Evolutionary conservation across 2,888 invertebrate genomes (phyloP), one percentile per base, ranked within the genome.

Genomic region (Barypeithes pellucidus): DNA sequence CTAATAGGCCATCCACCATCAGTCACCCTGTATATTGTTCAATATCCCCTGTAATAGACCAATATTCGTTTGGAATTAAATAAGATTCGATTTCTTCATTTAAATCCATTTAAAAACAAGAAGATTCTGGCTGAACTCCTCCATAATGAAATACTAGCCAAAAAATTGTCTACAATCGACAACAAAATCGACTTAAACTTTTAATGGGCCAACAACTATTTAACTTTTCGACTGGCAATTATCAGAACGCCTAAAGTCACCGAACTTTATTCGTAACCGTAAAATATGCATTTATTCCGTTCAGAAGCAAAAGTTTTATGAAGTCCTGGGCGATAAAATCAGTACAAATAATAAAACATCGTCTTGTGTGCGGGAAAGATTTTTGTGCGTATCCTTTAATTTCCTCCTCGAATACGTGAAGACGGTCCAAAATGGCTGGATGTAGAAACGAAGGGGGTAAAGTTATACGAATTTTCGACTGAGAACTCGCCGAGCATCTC

Each of bases 281-380:
- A 83, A 84, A 84, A 83, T 84, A 82, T 84, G 82, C 84, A 83
- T 84, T 84, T 83, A 84, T 84, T 82, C 81, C 78, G 50, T 67
- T 72, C 50, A 59, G 79, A 77, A 79, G 76, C 81, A 80, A 83
- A 84, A 83, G 84, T 83, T 84, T 83, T 82, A 83, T 83, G 82
- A 83, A 84, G 83, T 83, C 82, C 79, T 79, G 79, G 79, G 80
- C 80, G 83, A 83, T 84, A 83, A 83, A 84, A 83, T 84, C 84
- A 80, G 78, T 78, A 78, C 80, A 82, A 82, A 84, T 83, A 83
- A 84, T 84, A 84, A 84, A 84, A 84, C 83, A 82, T 82, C 81
- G 82, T 82, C 81, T 81, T 81, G 78, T 79, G 80, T 77, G 77
- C 39, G 78, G 73, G 79, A 41, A 77, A 76, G 79, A 81, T 82